Evolutionary conservation across 2,113 vertebrate genomes (phyloP), one percentile per base, ranked within the genome.

Genomic region (Megalops atlanticus): DNA sequence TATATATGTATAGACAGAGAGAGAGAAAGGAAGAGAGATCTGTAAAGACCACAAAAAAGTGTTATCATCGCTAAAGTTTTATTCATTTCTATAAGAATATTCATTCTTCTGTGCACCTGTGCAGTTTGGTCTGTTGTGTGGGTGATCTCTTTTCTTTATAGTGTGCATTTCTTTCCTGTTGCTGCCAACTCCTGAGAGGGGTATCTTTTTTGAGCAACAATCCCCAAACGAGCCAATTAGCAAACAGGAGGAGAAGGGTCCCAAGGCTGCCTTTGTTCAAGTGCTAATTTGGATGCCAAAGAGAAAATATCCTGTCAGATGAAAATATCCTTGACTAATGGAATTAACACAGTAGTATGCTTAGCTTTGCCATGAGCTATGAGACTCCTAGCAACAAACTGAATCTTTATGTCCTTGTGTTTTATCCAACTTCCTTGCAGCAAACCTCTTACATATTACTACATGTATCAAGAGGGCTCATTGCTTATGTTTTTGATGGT

Each of bases 251-350:
- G 79, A 69, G 27, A 70, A 27, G 38, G 74, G 79, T 82, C 82
- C 81, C 77, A 84, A 80, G 84, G 86, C 84, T 85, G 76, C 79
- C 79, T 89, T 85, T 87, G 43, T 84, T 74, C 84, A 74, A 38
- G 15, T 24, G 33, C 80, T 89, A 76, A 88, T 82, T 88, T 88
- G 78, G 84, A 86, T 87, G 81, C 84, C 84, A 84, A 78, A 86
- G 85, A 74, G n/a, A 77, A 72, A 77, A 54, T 77, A 72, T 71
- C 54, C 69, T 54, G 72, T 45, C 76, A 33, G 79, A 83, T 79
- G 81, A 82, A 73, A 52, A 78, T 69, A 80, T 54, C 24, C 74
- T 75, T 70, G 74, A 81, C 74, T 76, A 81, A 81, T 76, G 54
- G 73, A 69, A 76, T 81, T 76, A 76, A 41, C 58, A 76, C 80